These are phyloP conservation scores for Luffia ferchaultella DNA, from an alignment of 2,888 invertebrate genomes.

Conservation along the genomic window DNA sequence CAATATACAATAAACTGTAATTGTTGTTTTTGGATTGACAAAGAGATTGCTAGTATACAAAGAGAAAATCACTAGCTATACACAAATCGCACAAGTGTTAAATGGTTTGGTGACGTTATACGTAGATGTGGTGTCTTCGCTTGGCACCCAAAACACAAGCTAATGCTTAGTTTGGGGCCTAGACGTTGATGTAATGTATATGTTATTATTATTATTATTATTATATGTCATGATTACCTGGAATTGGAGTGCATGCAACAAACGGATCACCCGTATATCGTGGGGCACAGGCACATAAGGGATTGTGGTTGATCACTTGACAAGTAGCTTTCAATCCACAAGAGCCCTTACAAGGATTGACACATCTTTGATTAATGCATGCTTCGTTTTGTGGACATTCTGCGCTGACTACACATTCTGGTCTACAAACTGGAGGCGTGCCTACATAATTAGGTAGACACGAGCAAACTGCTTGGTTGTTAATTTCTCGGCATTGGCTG, in stretches of 20 bases:
- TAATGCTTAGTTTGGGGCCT: too few relatives aligned
- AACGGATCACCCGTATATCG: conserved; percentile 75
- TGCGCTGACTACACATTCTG: conserved; percentile 76
- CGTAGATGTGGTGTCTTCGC: too few relatives aligned
- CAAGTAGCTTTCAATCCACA: conserved; percentile 72
- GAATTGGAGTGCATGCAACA: conserved; percentile 50
- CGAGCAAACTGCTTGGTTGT: conserved; percentile 75
- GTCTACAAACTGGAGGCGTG: conserved; percentile 75
- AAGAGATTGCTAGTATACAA: too few relatives aligned
- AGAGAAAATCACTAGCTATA: too few relatives aligned
- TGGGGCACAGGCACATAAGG: conserved; percentile 75
- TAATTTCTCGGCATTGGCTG: conserved; percentile 69
- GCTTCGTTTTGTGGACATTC: conserved; percentile 76
- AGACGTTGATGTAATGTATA: too few relatives aligned
- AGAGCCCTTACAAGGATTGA: conserved; percentile 76
- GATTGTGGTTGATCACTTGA: conserved; percentile 76
- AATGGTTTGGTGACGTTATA: too few relatives aligned
- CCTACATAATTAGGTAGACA: conserved; percentile 76
- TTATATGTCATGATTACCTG: too few relatives aligned
- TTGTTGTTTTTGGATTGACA: too few relatives aligned
- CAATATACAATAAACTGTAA: too few relatives aligned
- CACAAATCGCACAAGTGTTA: too few relatives aligned
- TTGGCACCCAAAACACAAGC: too few relatives aligned
- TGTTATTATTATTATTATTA: too few relatives aligned
- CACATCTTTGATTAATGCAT: conserved; percentile 75